phyloP scores from a whole-genome alignment of 1,140 invertebrate genomes.

The Hestina assimilis region DNA sequence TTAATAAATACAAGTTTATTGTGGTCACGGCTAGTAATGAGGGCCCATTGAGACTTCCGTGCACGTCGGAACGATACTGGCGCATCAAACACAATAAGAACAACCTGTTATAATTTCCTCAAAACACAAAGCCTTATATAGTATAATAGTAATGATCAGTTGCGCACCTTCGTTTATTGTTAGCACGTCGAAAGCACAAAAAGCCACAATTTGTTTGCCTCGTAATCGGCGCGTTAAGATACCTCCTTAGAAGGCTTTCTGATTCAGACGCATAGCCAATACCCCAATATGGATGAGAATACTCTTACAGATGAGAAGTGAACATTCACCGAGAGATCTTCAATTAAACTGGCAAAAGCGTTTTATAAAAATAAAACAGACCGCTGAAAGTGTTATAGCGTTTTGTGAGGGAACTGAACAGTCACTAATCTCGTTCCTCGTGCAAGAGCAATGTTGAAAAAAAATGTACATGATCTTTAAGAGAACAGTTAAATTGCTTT shows the following conservation, averaged over 20 bases:
- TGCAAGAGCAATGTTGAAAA: conserved; percentile 51
- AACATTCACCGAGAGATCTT: conserved; percentile 58
- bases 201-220: conserved; percentile 69
- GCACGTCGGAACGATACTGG: conserved; percentile 41
- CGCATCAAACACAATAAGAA: conserved; percentile 62
- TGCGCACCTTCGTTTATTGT: conserved; percentile 68
- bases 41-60: conserved; percentile 52
- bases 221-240: conserved; percentile 63
- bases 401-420: conserved; percentile 58
- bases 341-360: conserved; percentile 55
- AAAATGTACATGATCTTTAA: conserved; percentile 46
- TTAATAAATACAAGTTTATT: conserved; percentile 39
- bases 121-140: conserved; percentile 77
- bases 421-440: conserved; percentile 56
- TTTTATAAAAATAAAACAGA: conserved; percentile 62
- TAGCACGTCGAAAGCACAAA: conserved; percentile 69
- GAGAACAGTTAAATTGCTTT: conserved; percentile 61
- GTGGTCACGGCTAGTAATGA: conserved; percentile 72
- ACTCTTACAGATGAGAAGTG: conserved; percentile 54
- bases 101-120: conserved; percentile 77
- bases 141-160: conserved; percentile 76
- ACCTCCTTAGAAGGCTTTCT: conserved; percentile 49
- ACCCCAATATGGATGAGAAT: conserved; percentile 49
- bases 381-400: conserved; percentile 67
- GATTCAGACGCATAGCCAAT: conserved; percentile 37